A percentile compares a stretch with the other conserved stretches of the same genome.
These are phyloP conservation scores for Cremastobaeus sp. DNA, from an alignment of 2,888 invertebrate species.

Conservation along the genomic window DNA sequence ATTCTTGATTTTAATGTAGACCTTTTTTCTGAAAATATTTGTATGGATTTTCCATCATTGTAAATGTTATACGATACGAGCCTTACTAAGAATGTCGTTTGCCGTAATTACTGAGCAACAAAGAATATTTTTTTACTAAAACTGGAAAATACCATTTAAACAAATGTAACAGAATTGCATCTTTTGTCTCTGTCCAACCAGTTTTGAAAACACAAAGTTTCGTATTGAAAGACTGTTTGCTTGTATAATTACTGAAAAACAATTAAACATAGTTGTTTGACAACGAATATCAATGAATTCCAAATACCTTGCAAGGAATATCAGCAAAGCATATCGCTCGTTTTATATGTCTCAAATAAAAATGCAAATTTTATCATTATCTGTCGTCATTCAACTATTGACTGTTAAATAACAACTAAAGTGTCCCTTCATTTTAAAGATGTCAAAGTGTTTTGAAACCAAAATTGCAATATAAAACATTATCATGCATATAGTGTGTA, in stretches of 20 bases:
- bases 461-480: conserved; percentile 21
- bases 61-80: no score
- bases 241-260: conserved; percentile 7
- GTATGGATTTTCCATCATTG: no score
- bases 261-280: conserved; percentile 4
- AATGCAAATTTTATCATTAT: conserved; percentile 1
- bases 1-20: not conserved
- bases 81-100: no score
- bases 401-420: no score
- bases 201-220: conserved; percentile 18
- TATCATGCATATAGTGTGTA: conserved; percentile 13
- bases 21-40: conserved; percentile 1
- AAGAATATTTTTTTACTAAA: not conserved
- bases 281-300: conserved; percentile 25
- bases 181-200: not conserved
- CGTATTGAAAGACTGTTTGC: conserved; percentile 33
- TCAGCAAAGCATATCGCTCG: conserved; percentile 32
- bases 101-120: no score
- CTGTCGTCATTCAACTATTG: no score
- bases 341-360: conserved; percentile 22
- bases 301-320: conserved; percentile 20
- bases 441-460: conserved; percentile 5
- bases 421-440: not conserved
- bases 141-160: conserved; percentile 1
- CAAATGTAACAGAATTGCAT: conserved; percentile 1